Evolutionary conservation across 1,140 invertebrate genomes (phyloP).

Genomic region (Ceratina japonica): DNA sequence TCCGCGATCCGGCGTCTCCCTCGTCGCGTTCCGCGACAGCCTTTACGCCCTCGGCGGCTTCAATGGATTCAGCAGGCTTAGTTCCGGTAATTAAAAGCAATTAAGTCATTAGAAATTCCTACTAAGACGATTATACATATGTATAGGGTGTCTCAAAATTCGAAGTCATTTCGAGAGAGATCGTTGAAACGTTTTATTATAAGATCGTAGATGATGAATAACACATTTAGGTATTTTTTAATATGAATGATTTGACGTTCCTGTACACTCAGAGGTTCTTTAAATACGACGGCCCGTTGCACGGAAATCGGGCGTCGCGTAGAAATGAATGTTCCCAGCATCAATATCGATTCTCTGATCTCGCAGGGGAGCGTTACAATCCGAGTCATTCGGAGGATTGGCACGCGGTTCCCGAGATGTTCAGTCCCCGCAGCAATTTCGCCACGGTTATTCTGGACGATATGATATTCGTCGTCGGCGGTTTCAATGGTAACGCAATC

Average conservation of each 20-base stretch:
- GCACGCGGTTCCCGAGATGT: slow-evolving; percentile 89
- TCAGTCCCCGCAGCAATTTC: slow-evolving; percentile 91
- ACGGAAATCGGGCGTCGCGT: slow-evolving; percentile 16
- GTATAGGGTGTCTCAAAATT: no score
- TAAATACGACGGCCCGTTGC: neutral
- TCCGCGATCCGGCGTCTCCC: slow-evolving; percentile 87
- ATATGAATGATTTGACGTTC: neutral
- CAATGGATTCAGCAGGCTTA: slow-evolving; percentile 84
- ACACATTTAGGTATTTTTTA: no score
- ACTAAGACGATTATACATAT: no score
- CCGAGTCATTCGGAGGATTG: slow-evolving; percentile 80
- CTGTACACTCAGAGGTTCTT: neutral
- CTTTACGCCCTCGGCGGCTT: slow-evolving; percentile 88
- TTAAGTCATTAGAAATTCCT: slow-evolving; percentile 25
- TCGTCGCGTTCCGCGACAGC: slow-evolving; percentile 84
- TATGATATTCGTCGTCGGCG: slow-evolving; percentile 90
- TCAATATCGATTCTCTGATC: slow-evolving; percentile 35
- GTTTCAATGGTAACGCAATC: slow-evolving; percentile 84
- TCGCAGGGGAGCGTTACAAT: slow-evolving; percentile 86
- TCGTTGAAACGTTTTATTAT: no score
- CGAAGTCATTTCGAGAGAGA: no score
- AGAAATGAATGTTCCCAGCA: slow-evolving; percentile 22
- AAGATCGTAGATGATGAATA: no score
- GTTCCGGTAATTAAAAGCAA: slow-evolving; percentile 58
- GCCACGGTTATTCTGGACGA: slow-evolving; percentile 89